Evolutionary conservation across 1,140 invertebrate genomes (phyloP).

Genomic region (Battus philenor): DNA sequence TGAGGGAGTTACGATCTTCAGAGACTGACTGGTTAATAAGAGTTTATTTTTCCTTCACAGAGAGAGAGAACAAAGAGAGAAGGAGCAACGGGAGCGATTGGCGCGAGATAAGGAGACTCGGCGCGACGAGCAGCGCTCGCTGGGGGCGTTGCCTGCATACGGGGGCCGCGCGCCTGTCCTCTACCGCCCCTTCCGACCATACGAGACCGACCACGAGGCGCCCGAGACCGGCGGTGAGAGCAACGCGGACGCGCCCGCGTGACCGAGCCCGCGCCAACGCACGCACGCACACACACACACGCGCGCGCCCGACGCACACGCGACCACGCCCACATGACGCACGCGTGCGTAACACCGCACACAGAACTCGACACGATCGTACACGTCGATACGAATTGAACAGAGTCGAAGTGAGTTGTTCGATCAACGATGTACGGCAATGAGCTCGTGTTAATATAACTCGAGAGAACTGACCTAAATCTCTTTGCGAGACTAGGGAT

Average conservation of each 20-base stretch:
- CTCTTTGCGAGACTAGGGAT: too few relatives aligned
- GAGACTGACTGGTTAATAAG: constrained; percentile 34
- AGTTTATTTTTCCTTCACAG: constrained; percentile 22
- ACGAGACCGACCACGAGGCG: constrained; percentile 11
- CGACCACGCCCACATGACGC: neutral
- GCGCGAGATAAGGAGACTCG: constrained; percentile 51
- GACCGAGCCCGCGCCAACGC: neutral
- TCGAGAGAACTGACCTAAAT: too few relatives aligned
- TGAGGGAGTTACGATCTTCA: too few relatives aligned
- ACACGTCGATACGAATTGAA: too few relatives aligned
- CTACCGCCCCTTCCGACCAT: constrained; percentile 43
- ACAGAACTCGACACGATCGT: neutral
- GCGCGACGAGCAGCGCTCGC: constrained; percentile 36
- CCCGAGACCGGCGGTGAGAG: constrained; percentile 3
- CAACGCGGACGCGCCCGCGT: constrained; percentile 7
- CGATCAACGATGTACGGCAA: too few relatives aligned
- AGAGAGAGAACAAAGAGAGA: constrained; percentile 56
- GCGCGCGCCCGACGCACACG: neutral
- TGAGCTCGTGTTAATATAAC: too few relatives aligned
- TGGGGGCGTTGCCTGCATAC: constrained; percentile 36
- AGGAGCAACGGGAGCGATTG: constrained; percentile 50
- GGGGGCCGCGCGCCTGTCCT: constrained; percentile 38
- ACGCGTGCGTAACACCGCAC: neutral
- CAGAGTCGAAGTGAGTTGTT: too few relatives aligned
- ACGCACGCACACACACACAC: neutral